A percentile compares a stretch with the other conserved stretches of the same genome.
Conservation (phyloP, 2,797 vertebrate species). For the Smutsia gigantea region DNA sequence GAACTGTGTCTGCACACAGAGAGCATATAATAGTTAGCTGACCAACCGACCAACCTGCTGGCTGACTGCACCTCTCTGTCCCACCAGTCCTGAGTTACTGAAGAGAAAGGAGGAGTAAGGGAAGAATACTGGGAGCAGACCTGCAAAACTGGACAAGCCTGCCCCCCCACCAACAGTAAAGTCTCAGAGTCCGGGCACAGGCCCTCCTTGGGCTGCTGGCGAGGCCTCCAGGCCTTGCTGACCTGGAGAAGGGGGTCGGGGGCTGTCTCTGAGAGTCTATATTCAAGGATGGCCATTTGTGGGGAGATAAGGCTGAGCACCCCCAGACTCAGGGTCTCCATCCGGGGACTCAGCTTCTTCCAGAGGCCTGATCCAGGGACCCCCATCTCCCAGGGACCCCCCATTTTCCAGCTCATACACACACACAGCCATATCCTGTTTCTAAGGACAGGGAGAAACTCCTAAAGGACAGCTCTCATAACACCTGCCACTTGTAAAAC, state of each 20-base stretch:
- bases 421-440: neutral
- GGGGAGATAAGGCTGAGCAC: neutral
- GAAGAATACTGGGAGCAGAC: neutral
- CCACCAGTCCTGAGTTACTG: neutral
- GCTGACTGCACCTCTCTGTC: neutral
- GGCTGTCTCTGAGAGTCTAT: neutral
- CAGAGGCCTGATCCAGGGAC: neutral
- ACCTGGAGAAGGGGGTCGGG: neutral
- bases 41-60: neutral
- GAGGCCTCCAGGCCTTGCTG: neutral
- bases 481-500: neutral
- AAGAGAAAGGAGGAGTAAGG: neutral
- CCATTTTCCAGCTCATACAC: neutral
- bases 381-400: neutral
- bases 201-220: neutral
- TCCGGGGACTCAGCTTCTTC: neutral
- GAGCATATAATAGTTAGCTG: neutral
- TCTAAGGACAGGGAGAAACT: neutral
- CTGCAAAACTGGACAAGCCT: neutral
- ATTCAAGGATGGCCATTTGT: neutral
- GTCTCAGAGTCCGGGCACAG: neutral
- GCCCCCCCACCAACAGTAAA: neutral
- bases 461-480: neutral
- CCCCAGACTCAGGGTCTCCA: neutral
- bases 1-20: neutral